Evolutionary conservation across 2,113 vertebrate species (phyloP), one percentile per base, ranked within the genome.

Genomic region (Anarhynchus alexandrinus): DNA sequence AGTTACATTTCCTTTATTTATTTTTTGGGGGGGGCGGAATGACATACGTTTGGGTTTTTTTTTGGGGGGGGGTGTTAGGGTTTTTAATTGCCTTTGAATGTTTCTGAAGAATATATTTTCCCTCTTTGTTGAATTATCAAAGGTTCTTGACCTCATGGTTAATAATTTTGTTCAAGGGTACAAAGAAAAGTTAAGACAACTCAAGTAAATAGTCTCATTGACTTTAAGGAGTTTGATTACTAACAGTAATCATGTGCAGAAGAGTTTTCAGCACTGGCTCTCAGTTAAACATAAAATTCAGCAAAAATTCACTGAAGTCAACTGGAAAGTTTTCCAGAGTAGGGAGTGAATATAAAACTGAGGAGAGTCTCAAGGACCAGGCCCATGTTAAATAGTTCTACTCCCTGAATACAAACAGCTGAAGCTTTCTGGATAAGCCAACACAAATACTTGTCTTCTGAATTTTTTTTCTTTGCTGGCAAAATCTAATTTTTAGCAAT

Each of bases 351-450:
- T 71, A 72, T 74, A 71, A 91, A 88, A 64, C 49, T 80, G 57
- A 94, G 36, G 36, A 79, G 30, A 62, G 61, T 74, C 82, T 90
- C 3, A 5, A 89, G 45, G 73, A 93, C 36, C 30, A 76, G 77
- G 25, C 86, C 88, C 52, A 66, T 1, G 0, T 88, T 82, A 88
- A 94, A 83, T 87, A 94, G 49, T 57, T 91, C 40, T 95, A 32
- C 52, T 91, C 61, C 43, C 40, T 89, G 93, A 94, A 87, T 61
- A 72, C 69, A 94, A 94, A 94, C 58, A 96, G 74, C 74, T 83
- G 82, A 93, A 86, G 27, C 42, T 64, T 88, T 96, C 71, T 90
- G 84, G 27, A 84, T 78, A 91, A 94, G 82, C 84, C 92, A 97
- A 94, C 79, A 64, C 47, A 94, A 96, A 93, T 78, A 70, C 15